Evolutionary conservation across 2,888 invertebrate species (phyloP).

Genomic region (Hedya salicella): DNA sequence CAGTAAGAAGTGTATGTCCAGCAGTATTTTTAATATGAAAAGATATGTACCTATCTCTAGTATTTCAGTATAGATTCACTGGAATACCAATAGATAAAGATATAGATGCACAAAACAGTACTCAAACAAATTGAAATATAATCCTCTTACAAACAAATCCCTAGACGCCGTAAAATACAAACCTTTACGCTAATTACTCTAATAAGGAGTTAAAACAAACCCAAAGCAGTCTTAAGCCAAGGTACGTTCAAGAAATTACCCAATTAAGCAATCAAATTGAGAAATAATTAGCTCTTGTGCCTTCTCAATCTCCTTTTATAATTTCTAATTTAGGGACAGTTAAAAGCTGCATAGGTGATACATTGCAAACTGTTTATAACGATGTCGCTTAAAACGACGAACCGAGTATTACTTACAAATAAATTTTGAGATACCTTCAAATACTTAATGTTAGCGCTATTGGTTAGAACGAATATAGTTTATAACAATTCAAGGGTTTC

Average conservation of each 20-base stretch:
- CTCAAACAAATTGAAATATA: slow-evolving; percentile 21
- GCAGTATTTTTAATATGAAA: too few species aligned
- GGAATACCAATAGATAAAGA: background rate
- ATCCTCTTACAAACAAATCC: slow-evolving; percentile 24
- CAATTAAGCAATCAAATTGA: background rate
- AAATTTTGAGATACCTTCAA: too few species aligned
- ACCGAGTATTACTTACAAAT: too few species aligned
- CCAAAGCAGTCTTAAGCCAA: background rate
- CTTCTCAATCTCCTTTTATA: background rate
- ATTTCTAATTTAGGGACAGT: background rate
- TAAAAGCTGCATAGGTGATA: too few species aligned
- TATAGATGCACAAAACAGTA: background rate
- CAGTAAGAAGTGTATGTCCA: too few species aligned
- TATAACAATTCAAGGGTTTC: too few species aligned
- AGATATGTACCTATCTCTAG: too few species aligned
- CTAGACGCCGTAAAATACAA: slow-evolving; percentile 3
- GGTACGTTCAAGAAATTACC: background rate
- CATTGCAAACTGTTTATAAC: too few species aligned
- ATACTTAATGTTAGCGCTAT: too few species aligned
- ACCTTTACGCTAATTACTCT: slow-evolving; percentile 14
- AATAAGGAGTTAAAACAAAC: slow-evolving; percentile 3
- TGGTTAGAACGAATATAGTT: too few species aligned
- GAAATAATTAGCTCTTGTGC: background rate
- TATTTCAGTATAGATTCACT: too few species aligned
- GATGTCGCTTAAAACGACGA: too few species aligned